A percentile compares a stretch with the other conserved stretches of the same genome.
phyloP scores from a whole-genome alignment of 92 coral and sea anemone genomes.

The Siderastrea siderea region DNA sequence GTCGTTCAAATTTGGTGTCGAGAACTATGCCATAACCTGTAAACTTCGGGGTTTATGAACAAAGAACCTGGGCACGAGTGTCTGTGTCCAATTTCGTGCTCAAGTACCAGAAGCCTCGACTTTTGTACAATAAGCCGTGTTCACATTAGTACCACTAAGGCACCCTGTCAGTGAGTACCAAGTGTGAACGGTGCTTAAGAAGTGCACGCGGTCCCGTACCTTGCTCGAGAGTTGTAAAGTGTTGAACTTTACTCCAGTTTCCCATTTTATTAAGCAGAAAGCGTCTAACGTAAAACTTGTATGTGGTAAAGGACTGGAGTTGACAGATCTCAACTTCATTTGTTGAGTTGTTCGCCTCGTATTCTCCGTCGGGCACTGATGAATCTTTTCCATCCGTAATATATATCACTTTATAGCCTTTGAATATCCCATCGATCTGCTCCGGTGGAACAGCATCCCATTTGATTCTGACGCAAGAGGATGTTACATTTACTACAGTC shows the following conservation, averaged over 20 bases:
- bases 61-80: too few species aligned
- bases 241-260: constrained; percentile 2
- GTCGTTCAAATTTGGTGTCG: too few species aligned
- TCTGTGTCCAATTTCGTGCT: too few species aligned
- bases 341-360: not conserved
- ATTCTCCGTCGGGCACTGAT: not conserved
- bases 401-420: not conserved
- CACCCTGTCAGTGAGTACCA: too few species aligned
- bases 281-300: constrained; percentile 11
- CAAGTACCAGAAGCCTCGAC: too few species aligned
- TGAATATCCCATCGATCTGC: not conserved
- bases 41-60: too few species aligned
- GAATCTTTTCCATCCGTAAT: not conserved
- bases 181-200: not conserved
- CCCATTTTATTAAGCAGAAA: not conserved
- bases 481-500: not conserved
- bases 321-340: constrained; percentile 13
- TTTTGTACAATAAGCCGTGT: too few species aligned
- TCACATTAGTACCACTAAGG: too few species aligned
- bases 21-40: too few species aligned
- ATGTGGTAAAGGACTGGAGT: not conserved
- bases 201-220: not conserved
- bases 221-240: not conserved
- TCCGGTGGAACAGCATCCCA: constrained; percentile 14
- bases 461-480: constrained; percentile 10